Percentiles rank a stretch among this genome's conserved stretches.
Conservation (phyloP, 1,140 invertebrate genomes). For the Drosophila ercepeae region DNA sequence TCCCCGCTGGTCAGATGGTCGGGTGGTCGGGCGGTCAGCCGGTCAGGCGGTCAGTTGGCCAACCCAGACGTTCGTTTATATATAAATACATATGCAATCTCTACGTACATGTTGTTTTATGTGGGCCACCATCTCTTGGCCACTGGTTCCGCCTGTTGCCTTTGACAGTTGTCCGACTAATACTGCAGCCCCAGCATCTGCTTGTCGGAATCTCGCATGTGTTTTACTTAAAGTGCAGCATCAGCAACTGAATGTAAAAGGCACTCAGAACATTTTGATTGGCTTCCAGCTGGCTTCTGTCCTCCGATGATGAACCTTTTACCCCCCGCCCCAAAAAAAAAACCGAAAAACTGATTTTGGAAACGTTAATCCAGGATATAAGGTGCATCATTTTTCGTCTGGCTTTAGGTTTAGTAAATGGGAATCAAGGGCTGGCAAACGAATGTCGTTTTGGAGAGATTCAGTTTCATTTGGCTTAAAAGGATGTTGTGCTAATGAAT, state of each 20-base stretch:
- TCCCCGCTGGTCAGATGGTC: slow-evolving; percentile 28
- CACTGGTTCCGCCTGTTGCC: slow-evolving; percentile 58
- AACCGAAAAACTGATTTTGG: not conserved
- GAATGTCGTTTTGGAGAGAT: not conserved
- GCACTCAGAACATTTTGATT: slow-evolving; percentile 42
- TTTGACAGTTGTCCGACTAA: slow-evolving; percentile 61
- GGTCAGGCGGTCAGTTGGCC: slow-evolving; percentile 39
- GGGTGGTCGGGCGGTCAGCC: slow-evolving; percentile 47
- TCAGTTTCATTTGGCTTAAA: not conserved
- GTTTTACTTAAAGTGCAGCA: slow-evolving; percentile 44
- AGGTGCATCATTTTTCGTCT: slow-evolving; percentile 9
- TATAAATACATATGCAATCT: slow-evolving; percentile 1
- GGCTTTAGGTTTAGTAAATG: not conserved
- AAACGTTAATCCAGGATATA: slow-evolving; percentile 6
- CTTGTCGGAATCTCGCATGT: slow-evolving; percentile 31
- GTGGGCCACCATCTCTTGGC: slow-evolving; percentile 28
- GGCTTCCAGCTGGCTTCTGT: slow-evolving; percentile 11
- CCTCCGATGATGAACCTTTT: slow-evolving; percentile 10
- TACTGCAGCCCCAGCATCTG: slow-evolving; percentile 38
- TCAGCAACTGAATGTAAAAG: slow-evolving; percentile 19
- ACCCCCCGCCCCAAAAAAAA: not conserved
- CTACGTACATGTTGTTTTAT: slow-evolving; percentile 29
- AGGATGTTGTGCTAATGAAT: not conserved
- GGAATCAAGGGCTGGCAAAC: not conserved
- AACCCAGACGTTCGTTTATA: slow-evolving; percentile 11